Conservation (phyloP, 2,797 vertebrate genomes). For the Cuculus canorus region DNA sequence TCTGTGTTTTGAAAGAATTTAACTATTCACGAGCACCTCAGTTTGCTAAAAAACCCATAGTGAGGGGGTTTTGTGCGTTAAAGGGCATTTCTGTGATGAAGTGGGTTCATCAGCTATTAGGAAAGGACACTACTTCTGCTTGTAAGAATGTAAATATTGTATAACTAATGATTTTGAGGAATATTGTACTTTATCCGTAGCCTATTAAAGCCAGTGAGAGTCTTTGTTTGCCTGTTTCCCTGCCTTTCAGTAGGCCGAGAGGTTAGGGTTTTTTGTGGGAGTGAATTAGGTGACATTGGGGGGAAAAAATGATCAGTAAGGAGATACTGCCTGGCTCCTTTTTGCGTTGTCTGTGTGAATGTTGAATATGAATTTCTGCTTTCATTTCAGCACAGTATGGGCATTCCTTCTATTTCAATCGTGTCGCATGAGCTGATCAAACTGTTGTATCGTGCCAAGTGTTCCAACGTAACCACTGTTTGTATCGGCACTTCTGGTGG, state of each 20-base stretch:
- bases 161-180: neutral
- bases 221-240: neutral
- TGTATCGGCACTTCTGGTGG: constrained; percentile 95
- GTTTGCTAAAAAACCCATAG: neutral
- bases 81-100: neutral
- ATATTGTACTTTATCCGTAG: neutral
- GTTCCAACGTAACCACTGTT: constrained; percentile 86
- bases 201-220: neutral
- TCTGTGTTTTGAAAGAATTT: neutral
- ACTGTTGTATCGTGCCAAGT: constrained; percentile 88
- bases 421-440: constrained; percentile 97
- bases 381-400: constrained; percentile 99
- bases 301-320: neutral
- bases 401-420: constrained; percentile 93
- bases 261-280: neutral
- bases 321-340: neutral
- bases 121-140: neutral
- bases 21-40: neutral
- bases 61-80: neutral
- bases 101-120: neutral
- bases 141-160: neutral
- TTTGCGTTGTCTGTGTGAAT: neutral
- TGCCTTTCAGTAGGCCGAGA: neutral
- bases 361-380: neutral
- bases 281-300: neutral